phyloP scores from a whole-genome alignment of 2,113 vertebrate genomes.

The Dipodomys stephensi region DNA sequence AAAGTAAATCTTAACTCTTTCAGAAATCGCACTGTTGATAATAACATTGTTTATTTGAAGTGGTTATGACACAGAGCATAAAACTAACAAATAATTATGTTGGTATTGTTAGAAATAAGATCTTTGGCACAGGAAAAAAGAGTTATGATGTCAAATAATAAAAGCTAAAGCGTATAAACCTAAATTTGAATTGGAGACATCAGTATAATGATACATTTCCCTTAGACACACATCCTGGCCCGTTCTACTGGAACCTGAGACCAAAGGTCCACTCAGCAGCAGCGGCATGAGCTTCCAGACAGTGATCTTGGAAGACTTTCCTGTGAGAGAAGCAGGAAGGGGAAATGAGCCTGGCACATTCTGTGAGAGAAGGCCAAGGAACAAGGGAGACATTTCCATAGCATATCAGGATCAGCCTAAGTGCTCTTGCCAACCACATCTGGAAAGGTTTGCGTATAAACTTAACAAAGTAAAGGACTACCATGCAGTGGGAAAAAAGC shows the following conservation, averaged over 20 bases:
- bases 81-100: slow-evolving; percentile 25
- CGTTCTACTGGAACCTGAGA: not conserved
- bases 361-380: not conserved
- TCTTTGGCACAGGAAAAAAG: not conserved
- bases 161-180: not conserved
- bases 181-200: not conserved
- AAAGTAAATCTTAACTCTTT: not conserved
- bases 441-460: not conserved
- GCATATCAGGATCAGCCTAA: no score
- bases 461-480: not conserved
- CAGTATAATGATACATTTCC: not conserved
- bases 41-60: not conserved
- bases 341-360: not conserved
- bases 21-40: not conserved
- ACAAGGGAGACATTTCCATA: not conserved
- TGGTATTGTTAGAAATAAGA: not conserved
- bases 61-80: not conserved
- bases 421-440: not conserved
- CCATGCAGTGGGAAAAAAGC: rapidly evolving
- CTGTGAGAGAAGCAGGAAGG: no score
- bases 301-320: not conserved
- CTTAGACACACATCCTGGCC: not conserved
- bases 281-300: rapidly evolving
- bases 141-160: not conserved
- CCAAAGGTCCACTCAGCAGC: not conserved